phyloP scores from a whole-genome alignment of 2,888 invertebrate species.

The Pristionchus entomophagus region DNA sequence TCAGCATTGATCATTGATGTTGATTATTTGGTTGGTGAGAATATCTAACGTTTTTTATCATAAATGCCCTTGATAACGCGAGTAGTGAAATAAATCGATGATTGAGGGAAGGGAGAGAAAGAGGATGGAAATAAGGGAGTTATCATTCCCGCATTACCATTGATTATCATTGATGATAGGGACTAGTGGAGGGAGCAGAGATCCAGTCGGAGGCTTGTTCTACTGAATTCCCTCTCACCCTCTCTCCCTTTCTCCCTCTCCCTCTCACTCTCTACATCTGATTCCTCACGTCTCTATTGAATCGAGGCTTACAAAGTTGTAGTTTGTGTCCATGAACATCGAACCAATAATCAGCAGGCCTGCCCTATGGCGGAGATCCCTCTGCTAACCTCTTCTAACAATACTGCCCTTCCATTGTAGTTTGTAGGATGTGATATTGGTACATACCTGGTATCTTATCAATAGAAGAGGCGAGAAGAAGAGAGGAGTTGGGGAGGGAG shows the following conservation, averaged over 20 bases:
- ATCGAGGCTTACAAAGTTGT: background rate
- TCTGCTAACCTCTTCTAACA: background rate
- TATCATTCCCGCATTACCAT: slow-evolving; percentile 4
- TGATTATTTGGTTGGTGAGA: slow-evolving; percentile 15
- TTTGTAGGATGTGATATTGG: background rate
- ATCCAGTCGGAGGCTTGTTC: background rate
- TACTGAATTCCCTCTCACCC: background rate
- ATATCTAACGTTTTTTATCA: background rate
- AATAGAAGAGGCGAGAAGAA: slow-evolving; percentile 22
- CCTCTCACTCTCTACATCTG: too few species aligned
- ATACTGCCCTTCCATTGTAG: too few species aligned
- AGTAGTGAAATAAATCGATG: background rate
- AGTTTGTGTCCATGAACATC: background rate
- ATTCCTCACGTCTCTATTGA: too few species aligned
- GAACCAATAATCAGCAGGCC: background rate
- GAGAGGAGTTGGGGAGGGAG: slow-evolving; percentile 11
- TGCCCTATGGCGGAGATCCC: background rate
- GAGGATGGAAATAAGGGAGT: background rate
- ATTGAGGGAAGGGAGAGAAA: background rate
- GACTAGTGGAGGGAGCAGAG: background rate
- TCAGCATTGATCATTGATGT: background rate
- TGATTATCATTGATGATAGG: slow-evolving; percentile 1
- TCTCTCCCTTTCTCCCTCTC: too few species aligned
- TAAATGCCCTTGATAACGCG: slow-evolving; percentile 11
- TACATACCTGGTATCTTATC: slow-evolving; percentile 19